Conservation (phyloP, 37 sponge, comb jelly and placozoan species). For the Cliona cf. orientalis region DNA sequence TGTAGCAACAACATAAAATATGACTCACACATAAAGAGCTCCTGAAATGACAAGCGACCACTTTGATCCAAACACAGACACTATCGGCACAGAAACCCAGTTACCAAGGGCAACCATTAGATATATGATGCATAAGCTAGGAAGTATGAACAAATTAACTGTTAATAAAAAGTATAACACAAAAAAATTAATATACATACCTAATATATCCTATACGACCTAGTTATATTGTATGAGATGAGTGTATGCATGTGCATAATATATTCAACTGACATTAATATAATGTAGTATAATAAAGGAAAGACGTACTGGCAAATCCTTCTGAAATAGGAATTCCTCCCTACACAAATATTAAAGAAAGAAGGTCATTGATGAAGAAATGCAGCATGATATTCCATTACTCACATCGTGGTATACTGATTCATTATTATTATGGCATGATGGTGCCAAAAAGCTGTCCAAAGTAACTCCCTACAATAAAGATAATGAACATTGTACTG, state of each 20-base stretch:
- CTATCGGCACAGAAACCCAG: conserved; percentile 91
- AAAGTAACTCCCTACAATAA: conserved; percentile 15
- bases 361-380: background rate
- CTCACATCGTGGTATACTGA: background rate
- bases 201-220: conserved; percentile 33
- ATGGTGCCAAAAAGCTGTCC: conserved; percentile 26
- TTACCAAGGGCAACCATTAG: conserved; percentile 80
- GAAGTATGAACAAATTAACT: background rate
- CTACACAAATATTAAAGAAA: background rate
- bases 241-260: no score
- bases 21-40: conserved; percentile 81
- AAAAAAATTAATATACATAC: background rate
- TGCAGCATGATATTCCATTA: background rate
- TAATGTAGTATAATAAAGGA: no score
- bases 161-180: background rate
- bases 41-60: conserved; percentile 74
- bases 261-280: no score
- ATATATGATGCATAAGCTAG: conserved; percentile 86
- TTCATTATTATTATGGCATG: background rate
- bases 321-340: conserved; percentile 40
- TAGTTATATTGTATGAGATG: no score
- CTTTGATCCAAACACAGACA: conserved; percentile 83
- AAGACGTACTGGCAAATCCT: conserved; percentile 27
- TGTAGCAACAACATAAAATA: no score
- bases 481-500: no score